phyloP scores from a whole-genome alignment of 2,888 invertebrate genomes.

The Cordilura impudica region DNA sequence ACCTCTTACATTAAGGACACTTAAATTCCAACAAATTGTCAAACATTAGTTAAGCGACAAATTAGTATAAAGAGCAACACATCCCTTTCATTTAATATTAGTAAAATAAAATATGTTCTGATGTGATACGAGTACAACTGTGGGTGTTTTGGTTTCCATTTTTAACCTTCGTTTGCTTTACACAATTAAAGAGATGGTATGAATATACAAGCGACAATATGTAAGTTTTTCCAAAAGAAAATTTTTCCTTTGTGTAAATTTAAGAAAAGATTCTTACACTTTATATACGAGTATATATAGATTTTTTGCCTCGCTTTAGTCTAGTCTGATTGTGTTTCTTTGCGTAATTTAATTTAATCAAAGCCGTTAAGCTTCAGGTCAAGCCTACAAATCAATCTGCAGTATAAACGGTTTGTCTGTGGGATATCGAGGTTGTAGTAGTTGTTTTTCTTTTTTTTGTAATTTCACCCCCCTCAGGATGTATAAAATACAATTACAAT shows the following conservation, averaged over 20 bases:
- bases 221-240: conserved; percentile 7
- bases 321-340: conserved; percentile 22
- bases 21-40: conserved; percentile 54
- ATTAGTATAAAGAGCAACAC: conserved; percentile 39
- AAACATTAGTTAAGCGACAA: conserved; percentile 60
- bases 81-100: conserved; percentile 40
- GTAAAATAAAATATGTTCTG: not conserved
- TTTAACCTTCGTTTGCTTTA: not conserved
- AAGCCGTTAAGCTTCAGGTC: conserved; percentile 69
- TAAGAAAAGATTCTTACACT: not conserved
- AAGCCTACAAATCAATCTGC: conserved; percentile 75
- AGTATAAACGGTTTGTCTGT: conserved; percentile 55
- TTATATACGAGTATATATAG: no score
- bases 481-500: conserved; percentile 57
- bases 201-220: conserved; percentile 3
- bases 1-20: conserved; percentile 43
- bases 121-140: not conserved
- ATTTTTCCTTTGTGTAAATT: not conserved
- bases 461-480: conserved; percentile 42
- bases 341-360: conserved; percentile 76
- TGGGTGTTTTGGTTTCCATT: not conserved
- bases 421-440: no score
- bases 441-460: conserved; percentile 10
- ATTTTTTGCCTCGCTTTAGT: not conserved
- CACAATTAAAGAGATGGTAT: conserved; percentile 25